Evolutionary conservation across 2,113 vertebrate species (phyloP), one percentile per base, ranked within the genome.

Genomic region (Emberiza fucata): DNA sequence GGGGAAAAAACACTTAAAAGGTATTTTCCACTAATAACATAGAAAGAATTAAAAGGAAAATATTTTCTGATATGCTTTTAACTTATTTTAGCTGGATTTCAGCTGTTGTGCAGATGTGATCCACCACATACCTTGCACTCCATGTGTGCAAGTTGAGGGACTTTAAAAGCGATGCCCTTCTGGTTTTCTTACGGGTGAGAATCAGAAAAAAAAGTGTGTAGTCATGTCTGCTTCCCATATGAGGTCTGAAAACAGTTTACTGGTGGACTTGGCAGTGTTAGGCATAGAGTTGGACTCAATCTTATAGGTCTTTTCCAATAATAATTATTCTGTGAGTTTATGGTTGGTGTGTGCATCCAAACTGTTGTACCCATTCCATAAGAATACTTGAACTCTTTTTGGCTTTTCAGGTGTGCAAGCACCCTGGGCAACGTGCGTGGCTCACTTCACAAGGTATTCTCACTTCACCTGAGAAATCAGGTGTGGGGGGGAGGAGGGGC

Each of bases 401-500:
- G 65, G n/a, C 57, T 23, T 82, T 39, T 59, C 24, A 50, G 4
- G 48, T 68, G 10, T 33, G 23, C n/a, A 59, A 47, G 8, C 21
- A 42, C 7, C 21, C 65, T 71, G 2, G 1, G 9, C 47, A 48
- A 27, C 31, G 9, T 16, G 5, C 2, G 2, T 12, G 17, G 9
- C 15, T 65, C 9, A 22, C 48, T 77, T 51, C 27, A 64, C 14
- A 78, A 61, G 3, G 8, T 68, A 29, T 29, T 70, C 15, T 9
- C 51, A 66, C 14, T 5, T 53, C 37, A 42, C 2, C 9, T 79
- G 70, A 82, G 37, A 71, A 79, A 71, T 35, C 21, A 5, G 11
- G 17, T 12, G 6, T 1, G 11, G 14, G 4, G 11, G 6, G 1
- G 6, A 21, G 7, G 5, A 69, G 14, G 7, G 19, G 3, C 5